Conservation (phyloP, 2,113 vertebrate genomes). For the Baryphthengus martii region DNA sequence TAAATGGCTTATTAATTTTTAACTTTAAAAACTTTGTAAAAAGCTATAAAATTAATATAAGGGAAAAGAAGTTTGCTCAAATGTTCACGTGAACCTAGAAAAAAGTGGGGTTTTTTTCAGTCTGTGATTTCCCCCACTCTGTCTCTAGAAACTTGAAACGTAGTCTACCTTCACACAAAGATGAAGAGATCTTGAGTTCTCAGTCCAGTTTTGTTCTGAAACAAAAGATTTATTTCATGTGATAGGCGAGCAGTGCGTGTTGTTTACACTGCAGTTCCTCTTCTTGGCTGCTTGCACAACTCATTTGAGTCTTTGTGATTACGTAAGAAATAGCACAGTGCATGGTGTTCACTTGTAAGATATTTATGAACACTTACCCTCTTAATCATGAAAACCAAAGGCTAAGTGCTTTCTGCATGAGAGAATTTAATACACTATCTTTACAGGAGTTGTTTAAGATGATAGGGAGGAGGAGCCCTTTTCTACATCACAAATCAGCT, state of each 20-base stretch:
- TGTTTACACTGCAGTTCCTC: neutral
- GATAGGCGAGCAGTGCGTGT: neutral
- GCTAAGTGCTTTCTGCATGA: neutral
- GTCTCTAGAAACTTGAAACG: neutral
- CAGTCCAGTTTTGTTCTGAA: neutral
- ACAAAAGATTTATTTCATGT: neutral
- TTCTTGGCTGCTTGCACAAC: neutral
- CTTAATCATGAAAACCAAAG: neutral
- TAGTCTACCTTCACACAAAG: neutral
- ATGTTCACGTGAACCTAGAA: neutral
- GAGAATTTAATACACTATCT: neutral
- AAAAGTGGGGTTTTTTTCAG: neutral
- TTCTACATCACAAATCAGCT: neutral
- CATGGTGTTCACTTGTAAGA: neutral
- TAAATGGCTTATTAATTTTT: neutral
- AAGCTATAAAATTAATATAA: neutral
- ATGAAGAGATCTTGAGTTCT: neutral
- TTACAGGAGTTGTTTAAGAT: neutral
- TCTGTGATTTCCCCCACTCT: neutral
- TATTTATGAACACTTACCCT: slow-evolving; percentile 10
- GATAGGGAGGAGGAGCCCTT: neutral
- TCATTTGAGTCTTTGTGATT: neutral
- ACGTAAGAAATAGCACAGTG: neutral
- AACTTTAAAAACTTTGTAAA: neutral
- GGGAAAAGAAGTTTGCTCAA: neutral